Evolutionary conservation across 2,113 vertebrate genomes (phyloP).

Genomic region (Paramormyrops kingsleyae): DNA sequence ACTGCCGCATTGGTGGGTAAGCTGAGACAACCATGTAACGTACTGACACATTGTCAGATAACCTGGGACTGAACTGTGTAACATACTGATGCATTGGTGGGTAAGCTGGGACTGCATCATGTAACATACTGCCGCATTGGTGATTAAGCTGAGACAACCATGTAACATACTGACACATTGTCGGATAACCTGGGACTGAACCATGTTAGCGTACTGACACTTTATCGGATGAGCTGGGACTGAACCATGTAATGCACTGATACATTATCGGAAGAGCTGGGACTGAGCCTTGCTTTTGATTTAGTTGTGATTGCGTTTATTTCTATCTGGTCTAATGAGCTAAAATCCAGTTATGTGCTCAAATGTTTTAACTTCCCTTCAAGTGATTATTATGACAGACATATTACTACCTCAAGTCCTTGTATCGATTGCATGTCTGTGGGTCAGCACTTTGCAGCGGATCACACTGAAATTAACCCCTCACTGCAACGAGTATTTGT

Average conservation of each 20-base stretch:
- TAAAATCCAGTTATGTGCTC: background rate
- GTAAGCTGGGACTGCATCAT: too few species aligned
- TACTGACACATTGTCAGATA: too few species aligned
- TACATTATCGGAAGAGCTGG: background rate
- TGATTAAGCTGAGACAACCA: background rate
- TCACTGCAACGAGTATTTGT: background rate
- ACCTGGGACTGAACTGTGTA: too few species aligned
- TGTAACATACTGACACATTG: background rate
- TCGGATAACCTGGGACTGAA: background rate
- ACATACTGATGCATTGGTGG: too few species aligned
- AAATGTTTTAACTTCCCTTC: background rate
- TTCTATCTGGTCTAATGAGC: background rate
- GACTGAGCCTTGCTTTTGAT: background rate
- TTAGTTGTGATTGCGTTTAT: background rate
- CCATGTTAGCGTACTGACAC: too few species aligned
- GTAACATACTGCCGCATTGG: too few species aligned
- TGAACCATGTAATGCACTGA: background rate
- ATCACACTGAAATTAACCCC: background rate
- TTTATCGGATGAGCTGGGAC: background rate
- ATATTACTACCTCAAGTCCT: background rate
- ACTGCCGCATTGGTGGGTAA: background rate
- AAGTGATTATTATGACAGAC: constrained; percentile 3
- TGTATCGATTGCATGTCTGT: background rate
- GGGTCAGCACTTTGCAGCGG: background rate
- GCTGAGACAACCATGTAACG: background rate